Base-by-base conservation (phyloP, 53 echinoderm and acorn worm species). In the Luidia sarsii region DNA sequence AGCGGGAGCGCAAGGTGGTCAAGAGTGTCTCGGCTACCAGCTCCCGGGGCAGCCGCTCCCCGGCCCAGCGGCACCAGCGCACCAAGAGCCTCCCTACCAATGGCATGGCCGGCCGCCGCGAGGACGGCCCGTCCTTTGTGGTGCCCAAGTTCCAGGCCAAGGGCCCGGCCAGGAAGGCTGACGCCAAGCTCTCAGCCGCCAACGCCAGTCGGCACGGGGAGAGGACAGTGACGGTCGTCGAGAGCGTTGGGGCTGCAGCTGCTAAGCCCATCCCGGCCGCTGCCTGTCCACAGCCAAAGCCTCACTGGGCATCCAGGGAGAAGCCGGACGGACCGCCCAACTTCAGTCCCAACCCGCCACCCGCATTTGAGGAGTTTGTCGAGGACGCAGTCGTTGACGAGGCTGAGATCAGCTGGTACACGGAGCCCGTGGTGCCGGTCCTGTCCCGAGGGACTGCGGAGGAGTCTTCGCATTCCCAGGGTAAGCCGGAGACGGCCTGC, bases 41-140 rank as follows among this genome's bases (percentile, higher is more conserved):
- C 2, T 97, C 97, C 20, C 86, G 97, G 33, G 75, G 80, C 68
- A 97, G 93, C 65, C 75, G 39, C 15, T 93, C 97, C 23, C 97
- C 97, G 0, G 82, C 86, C 19, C 85, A 74, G 53, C 82, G 84
- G 63, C 89, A 92, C 37, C 92, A 92, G 66, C 82, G 95, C 48
- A 80, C 93, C 22, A 86, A 90, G 51, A 97, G 97, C 67, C 79
- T 97, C 51, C 97, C 97, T 0, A 91, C 71, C 65, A 92, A 80
- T 52, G n/a, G n/a, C n/a, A n/a, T n/a, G n/a, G 73, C 88, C 45
- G 63, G 83, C 29, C 55, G 68, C 10, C 82, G 45, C 39, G 68
- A 70, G 19, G 77, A 79, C 28, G 86, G 49, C 37, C 87, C 82
- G 4, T 46, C 77, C 18, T 90, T 90, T 32, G 82, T 90, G 7